Conservation (phyloP, 2,888 invertebrate species). For the Harmothoe impar region DNA sequence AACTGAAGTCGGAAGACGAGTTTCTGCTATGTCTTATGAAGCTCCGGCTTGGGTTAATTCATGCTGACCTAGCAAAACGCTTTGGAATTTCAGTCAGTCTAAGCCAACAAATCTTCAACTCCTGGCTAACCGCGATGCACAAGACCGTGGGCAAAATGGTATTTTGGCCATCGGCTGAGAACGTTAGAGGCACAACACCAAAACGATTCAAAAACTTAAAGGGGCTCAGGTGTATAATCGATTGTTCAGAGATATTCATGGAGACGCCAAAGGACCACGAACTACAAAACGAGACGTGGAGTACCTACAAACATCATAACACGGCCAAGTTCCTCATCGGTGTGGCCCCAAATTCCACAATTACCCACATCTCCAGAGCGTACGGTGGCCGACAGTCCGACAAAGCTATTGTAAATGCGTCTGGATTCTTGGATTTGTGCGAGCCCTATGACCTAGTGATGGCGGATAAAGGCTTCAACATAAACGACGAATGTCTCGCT, state of each 20-base stretch:
- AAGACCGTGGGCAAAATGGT: neutral
- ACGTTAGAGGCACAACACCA: neutral
- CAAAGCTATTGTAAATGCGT: neutral
- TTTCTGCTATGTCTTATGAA: neutral
- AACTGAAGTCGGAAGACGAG: neutral
- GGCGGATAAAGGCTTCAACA: neutral
- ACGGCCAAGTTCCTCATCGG: conserved; percentile 57
- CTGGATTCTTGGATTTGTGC: neutral
- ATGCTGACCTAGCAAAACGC: neutral
- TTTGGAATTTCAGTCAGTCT: neutral
- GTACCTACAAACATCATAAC: neutral
- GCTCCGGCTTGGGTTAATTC: neutral
- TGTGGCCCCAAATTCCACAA: neutral
- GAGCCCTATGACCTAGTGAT: neutral
- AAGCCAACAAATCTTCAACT: neutral
- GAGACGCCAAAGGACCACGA: neutral
- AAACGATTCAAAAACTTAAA: neutral
- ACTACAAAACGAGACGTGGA: neutral
- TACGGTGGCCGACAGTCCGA: neutral
- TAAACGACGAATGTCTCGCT: neutral
- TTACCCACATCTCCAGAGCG: neutral
- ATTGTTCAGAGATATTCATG: neutral
- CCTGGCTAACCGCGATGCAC: neutral
- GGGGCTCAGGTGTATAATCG: neutral
- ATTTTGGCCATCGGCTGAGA: neutral